phyloP scores from a whole-genome alignment of 2,113 vertebrate genomes.

The Pteruthius melanotis region DNA sequence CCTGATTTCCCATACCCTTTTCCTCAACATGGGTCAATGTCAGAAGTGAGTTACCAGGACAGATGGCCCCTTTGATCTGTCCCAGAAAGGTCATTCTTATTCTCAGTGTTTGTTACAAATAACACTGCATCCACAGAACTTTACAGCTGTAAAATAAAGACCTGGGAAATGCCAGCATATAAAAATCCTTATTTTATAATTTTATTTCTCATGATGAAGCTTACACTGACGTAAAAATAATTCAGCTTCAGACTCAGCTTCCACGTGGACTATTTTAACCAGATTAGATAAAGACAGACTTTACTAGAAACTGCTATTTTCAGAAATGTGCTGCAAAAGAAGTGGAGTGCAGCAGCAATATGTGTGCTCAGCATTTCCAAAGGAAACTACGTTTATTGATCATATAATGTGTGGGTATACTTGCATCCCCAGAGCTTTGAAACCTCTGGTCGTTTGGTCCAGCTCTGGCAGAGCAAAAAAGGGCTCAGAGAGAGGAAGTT shows the following conservation, averaged over 20 bases:
- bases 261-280: background rate
- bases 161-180: background rate
- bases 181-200: background rate
- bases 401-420: background rate
- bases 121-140: background rate
- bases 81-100: background rate
- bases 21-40: background rate
- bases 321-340: background rate
- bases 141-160: background rate
- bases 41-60: background rate
- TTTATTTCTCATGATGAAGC: background rate
- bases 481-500: background rate
- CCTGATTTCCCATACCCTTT: background rate
- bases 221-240: background rate
- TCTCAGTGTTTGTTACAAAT: background rate
- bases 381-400: background rate
- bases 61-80: slow-evolving; percentile 19
- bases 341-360: background rate
- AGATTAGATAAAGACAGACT: background rate
- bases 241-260: background rate
- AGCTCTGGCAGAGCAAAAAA: background rate
- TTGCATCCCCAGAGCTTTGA: background rate
- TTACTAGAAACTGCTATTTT: background rate
- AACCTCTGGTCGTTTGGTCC: background rate
- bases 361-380: background rate